Base-by-base conservation (phyloP, 2,888 invertebrate species). In the Ophion obscuratus region DNA sequence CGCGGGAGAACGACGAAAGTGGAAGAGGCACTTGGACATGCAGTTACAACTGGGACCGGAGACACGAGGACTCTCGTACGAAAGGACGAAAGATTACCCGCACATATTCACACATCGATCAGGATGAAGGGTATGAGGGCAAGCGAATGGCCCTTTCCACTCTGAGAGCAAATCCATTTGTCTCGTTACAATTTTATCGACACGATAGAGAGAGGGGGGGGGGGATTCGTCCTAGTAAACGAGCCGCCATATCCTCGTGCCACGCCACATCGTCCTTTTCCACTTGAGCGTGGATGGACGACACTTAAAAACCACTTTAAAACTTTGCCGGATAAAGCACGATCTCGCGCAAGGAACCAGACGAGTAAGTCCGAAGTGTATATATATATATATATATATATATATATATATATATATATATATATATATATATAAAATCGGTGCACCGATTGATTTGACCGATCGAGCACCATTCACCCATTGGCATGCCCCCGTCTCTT, bases 181-280 rank as follows among this genome's bases (percentile, higher is more conserved):
- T 92, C 92, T 92, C 91, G 91, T 92, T 93, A 92, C 91, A 92
- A 90, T 75, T 92, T 92, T 92, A 92, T 91, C 92, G 92, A 92
- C 91, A 92, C 88, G 83, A 20, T 10, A 17, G 62, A 27, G 53
- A 14, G 11, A 68, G 61, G 24, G 20, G 14, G n/a, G 9, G 71
- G 40, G 4, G 53, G 24, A 2, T 47, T 44, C 66, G 53, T 31
- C 20, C 20, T 70, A 17, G 44, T 73, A 71, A 73, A 77, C 71
- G 81, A 71, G 24, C 57, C 36, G 67, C 77, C 59, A 73, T 79
- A 67, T 67, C n/a, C n/a, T n/a, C 61, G 53, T 79, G 68, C 74
- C 62, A 81, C 57, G 53, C 53, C 66, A 64, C 75, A 77, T 77
- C 76, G 64, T 80, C 68, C 31, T 75, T 81, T 80, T 85, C 87